These are phyloP conservation scores for Ellobius talpinus DNA, from an alignment of 2,113 vertebrate species.

Conservation along the genomic window DNA sequence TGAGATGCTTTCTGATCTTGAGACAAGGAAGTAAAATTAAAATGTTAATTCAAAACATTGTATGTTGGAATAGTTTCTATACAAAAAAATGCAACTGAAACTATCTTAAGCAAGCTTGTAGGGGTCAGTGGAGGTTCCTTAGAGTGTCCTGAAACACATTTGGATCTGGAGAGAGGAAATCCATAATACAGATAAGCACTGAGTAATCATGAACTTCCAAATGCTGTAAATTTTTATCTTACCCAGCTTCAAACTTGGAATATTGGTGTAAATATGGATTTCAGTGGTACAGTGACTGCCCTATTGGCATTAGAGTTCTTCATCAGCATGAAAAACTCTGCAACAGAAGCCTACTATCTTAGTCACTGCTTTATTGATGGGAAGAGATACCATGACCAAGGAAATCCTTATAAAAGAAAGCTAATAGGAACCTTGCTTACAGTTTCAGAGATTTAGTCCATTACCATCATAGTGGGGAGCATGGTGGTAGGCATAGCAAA, in stretches of 20 bases:
- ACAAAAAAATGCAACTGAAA: neutral
- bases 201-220: neutral
- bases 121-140: neutral
- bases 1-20: neutral
- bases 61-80: neutral
- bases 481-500: neutral
- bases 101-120: neutral
- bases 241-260: neutral
- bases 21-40: neutral
- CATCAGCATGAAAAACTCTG: neutral
- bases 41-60: neutral
- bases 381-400: neutral
- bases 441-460: neutral
- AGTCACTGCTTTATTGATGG: neutral
- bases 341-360: neutral
- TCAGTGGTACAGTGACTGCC: neutral
- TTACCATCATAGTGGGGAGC: neutral
- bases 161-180: neutral
- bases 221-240: neutral
- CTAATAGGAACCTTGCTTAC: neutral
- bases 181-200: slow-evolving; percentile 10
- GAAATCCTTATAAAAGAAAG: neutral
- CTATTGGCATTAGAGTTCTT: neutral
- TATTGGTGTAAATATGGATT: neutral
- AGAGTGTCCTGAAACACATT: neutral